phyloP scores from a whole-genome alignment of 2,113 vertebrate species.

The Gobius niger region DNA sequence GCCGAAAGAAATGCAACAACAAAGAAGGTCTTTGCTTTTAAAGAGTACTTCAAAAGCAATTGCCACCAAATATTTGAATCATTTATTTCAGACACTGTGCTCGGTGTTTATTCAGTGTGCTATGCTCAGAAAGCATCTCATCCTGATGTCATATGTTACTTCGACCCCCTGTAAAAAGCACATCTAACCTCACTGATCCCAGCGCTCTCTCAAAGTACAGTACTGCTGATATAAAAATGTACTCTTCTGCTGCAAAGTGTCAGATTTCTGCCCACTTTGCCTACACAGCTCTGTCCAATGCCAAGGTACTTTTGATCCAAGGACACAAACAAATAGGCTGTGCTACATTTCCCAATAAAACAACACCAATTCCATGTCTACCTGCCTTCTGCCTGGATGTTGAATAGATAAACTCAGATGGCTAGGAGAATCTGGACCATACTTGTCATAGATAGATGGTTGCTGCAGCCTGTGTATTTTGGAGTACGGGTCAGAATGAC shows the following conservation, averaged over 20 bases:
- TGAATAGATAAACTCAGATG: slow-evolving; percentile 12
- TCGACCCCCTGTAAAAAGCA: too few relatives aligned
- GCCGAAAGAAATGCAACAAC: too few relatives aligned
- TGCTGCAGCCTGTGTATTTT: slow-evolving; percentile 12
- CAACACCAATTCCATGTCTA: background rate
- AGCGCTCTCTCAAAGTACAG: slow-evolving; percentile 20
- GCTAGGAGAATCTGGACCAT: slow-evolving; percentile 10
- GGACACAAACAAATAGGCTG: slow-evolving; percentile 28
- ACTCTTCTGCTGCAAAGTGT: slow-evolving; percentile 35
- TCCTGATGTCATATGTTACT: too few relatives aligned
- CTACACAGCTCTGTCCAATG: slow-evolving; percentile 30
- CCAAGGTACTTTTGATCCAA: slow-evolving; percentile 22
- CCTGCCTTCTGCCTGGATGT: background rate
- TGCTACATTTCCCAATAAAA: slow-evolving; percentile 7
- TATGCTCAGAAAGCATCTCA: too few relatives aligned
- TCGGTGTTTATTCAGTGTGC: too few relatives aligned
- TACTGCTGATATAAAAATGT: slow-evolving; percentile 40
- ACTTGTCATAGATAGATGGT: background rate
- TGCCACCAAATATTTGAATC: too few relatives aligned
- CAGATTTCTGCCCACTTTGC: slow-evolving; percentile 36
- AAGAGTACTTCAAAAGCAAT: too few relatives aligned
- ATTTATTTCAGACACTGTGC: too few relatives aligned
- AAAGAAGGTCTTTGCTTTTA: too few relatives aligned
- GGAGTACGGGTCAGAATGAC: slow-evolving; percentile 22
- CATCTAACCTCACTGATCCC: background rate